phyloP scores from a whole-genome alignment of 2,797 vertebrate genomes.

The Rhinella marina region DNA sequence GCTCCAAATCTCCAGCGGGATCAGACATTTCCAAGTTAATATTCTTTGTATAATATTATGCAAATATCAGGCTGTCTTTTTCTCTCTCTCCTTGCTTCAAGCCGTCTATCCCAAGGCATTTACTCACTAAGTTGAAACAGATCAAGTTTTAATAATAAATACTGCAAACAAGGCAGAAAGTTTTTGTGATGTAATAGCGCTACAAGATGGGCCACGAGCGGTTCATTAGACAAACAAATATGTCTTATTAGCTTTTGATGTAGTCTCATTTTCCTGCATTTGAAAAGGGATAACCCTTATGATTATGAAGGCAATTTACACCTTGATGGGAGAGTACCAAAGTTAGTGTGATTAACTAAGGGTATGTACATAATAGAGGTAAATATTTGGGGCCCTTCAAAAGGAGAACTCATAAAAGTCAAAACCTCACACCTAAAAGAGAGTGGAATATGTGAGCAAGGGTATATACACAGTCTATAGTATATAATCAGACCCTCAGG shows the following conservation, averaged over 20 bases:
- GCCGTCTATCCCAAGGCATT: constrained; percentile 75
- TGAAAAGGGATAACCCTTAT: constrained; percentile 61
- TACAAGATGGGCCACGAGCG: constrained; percentile 70
- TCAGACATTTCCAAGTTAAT: constrained; percentile 79
- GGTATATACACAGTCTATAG: background rate
- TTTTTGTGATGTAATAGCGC: constrained; percentile 76
- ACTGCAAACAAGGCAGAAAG: constrained; percentile 81
- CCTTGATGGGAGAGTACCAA: background rate
- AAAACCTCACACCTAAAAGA: background rate
- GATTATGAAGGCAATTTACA: background rate
- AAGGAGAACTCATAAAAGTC: background rate
- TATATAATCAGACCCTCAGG: background rate
- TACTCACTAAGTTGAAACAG: constrained; percentile 78
- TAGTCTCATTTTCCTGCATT: constrained; percentile 71
- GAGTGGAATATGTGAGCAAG: no score
- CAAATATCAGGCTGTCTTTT: constrained; percentile 79
- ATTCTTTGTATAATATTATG: constrained; percentile 77
- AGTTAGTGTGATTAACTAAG: background rate
- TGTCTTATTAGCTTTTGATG: constrained; percentile 73
- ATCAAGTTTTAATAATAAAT: constrained; percentile 87
- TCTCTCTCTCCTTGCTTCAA: constrained; percentile 67
- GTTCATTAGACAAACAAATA: constrained; percentile 80
- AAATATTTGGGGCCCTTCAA: background rate
- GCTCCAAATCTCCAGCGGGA: constrained; percentile 75
- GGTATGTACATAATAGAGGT: background rate